Percentiles rank a stretch among this genome's conserved stretches.
These are phyloP conservation scores for Pseudoips prasinana DNA, from an alignment of 2,888 invertebrate genomes.

Conservation along the genomic window DNA sequence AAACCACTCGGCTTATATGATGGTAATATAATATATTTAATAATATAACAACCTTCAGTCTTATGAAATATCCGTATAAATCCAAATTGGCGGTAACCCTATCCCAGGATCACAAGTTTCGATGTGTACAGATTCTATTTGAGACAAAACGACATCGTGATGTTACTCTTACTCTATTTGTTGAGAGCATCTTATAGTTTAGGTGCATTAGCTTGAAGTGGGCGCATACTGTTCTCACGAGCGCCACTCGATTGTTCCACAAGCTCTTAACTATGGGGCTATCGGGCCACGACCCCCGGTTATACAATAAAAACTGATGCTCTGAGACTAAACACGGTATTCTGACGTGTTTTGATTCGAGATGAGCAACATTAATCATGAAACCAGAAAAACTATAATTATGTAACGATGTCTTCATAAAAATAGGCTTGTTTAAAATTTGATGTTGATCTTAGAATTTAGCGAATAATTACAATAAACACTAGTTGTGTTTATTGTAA, in stretches of 20 bases:
- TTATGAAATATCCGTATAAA: no score
- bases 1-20: no score
- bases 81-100: no score
- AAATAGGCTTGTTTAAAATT: constrained; percentile 13
- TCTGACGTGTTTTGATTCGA: constrained; percentile 23
- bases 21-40: no score
- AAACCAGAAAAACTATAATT: constrained; percentile 27
- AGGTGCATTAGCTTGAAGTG: constrained; percentile 48
- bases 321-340: constrained; percentile 40
- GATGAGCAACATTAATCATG: constrained; percentile 28
- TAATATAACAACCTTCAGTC: no score
- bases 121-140: constrained; percentile 16
- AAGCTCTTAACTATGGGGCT: constrained; percentile 70
- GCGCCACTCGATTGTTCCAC: constrained; percentile 66
- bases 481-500: constrained; percentile 10
- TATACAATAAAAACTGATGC: constrained; percentile 51
- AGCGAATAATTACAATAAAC: no score
- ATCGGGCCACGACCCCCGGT: constrained; percentile 67
- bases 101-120: constrained; percentile 3
- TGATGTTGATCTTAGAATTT: constrained; percentile 4
- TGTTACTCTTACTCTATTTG: constrained; percentile 36
- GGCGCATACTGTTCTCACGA: constrained; percentile 66
- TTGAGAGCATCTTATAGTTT: constrained; percentile 34
- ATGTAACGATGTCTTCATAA: constrained; percentile 23
- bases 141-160: constrained; percentile 35